A percentile compares a stretch with the other conserved stretches of the same genome.
Conservation (phyloP, 2,113 vertebrate species). For the Lutjanus erythropterus region DNA sequence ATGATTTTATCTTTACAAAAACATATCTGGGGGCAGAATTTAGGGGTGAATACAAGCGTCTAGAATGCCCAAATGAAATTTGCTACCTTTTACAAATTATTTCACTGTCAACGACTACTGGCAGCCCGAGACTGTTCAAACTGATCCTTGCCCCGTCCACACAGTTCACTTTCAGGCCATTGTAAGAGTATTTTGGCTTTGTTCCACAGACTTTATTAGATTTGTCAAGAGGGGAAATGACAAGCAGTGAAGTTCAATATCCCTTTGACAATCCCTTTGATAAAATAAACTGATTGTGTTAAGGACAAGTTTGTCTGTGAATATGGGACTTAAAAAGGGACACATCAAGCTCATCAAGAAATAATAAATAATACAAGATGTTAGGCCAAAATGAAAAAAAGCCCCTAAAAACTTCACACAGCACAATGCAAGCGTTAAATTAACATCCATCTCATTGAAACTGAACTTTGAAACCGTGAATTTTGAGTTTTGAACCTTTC, state of each 20-base stretch:
- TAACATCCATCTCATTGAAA: too few species aligned
- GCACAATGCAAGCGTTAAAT: too few species aligned
- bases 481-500: too few species aligned
- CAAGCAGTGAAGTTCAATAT: background rate
- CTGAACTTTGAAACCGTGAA: too few species aligned
- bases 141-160: background rate
- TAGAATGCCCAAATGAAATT: background rate
- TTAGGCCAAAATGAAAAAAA: too few species aligned
- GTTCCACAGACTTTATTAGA: background rate
- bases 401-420: too few species aligned
- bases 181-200: background rate
- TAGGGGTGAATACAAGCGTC: background rate
- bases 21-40: background rate
- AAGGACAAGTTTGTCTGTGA: background rate
- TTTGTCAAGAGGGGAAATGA: background rate
- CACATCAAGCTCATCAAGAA: too few species aligned
- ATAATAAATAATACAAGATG: too few species aligned
- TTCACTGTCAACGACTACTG: background rate
- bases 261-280: slow-evolving; percentile 12
- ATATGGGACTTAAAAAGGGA: background rate
- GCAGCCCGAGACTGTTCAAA: background rate
- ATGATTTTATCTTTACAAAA: slow-evolving; percentile 1
- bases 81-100: background rate
- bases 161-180: slow-evolving; percentile 14
- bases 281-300: background rate